Conservation (phyloP, 2,113 vertebrate species). For the Carassius gibelio region DNA sequence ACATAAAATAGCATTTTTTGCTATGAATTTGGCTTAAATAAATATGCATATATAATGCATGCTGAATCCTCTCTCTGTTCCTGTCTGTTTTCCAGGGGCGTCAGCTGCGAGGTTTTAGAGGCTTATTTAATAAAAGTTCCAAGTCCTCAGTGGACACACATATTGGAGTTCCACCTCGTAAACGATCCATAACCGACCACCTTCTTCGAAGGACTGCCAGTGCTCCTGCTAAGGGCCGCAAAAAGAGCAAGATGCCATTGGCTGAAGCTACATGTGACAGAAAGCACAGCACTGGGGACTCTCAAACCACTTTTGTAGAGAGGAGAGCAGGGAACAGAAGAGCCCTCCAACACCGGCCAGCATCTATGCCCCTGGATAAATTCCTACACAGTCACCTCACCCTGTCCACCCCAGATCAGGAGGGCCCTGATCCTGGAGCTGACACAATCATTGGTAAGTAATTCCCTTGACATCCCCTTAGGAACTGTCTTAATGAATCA, state of each 20-base stretch:
- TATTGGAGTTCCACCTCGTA: constrained; percentile 74
- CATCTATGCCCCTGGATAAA: constrained; percentile 90
- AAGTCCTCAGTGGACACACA: constrained; percentile 80
- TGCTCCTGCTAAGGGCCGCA: constrained; percentile 92
- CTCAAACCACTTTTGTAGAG: constrained; percentile 65
- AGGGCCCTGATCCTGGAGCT: constrained; percentile 65
- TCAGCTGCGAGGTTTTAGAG: constrained; percentile 90
- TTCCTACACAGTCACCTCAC: constrained; percentile 78
- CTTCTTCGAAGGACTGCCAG: constrained; percentile 93
- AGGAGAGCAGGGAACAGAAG: constrained; percentile 64
- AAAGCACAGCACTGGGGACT: constrained; percentile 75
- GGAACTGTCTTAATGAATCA: not conserved
- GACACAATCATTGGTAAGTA: constrained; percentile 76
- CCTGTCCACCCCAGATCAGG: constrained; percentile 69
- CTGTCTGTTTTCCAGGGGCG: constrained; percentile 75
- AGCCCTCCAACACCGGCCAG: constrained; percentile 82
- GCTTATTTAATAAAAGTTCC: constrained; percentile 88
- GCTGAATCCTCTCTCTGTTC: not conserved
- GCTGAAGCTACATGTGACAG: constrained; percentile 80
- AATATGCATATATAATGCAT: not conserved
- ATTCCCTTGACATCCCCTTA: not conserved
- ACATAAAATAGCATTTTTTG: no score
- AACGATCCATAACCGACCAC: constrained; percentile 88
- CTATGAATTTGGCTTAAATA: not conserved
- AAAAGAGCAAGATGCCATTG: constrained; percentile 89